phyloP scores from a whole-genome alignment of 2,797 vertebrate genomes.

The Potorous gilbertii region DNA sequence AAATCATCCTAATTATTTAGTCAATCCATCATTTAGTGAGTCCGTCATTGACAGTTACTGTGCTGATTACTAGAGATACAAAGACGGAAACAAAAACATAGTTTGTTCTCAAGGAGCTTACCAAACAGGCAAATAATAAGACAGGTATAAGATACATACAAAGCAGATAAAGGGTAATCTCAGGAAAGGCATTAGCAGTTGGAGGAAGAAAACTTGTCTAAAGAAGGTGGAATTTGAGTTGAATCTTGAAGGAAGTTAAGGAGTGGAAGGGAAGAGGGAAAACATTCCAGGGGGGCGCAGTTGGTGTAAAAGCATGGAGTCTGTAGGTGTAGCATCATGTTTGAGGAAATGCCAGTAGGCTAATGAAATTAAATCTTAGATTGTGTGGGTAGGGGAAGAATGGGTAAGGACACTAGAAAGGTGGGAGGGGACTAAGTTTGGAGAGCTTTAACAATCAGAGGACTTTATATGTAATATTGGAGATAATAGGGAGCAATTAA shows the following conservation, averaged over 20 bases:
- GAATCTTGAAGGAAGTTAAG: not conserved
- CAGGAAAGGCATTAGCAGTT: not conserved
- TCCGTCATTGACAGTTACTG: not conserved
- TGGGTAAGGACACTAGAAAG: not conserved
- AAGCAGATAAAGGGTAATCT: not conserved
- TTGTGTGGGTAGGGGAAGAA: not conserved
- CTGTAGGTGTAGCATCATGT: not conserved
- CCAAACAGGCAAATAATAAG: not conserved
- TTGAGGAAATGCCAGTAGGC: not conserved
- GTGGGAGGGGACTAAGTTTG: not conserved
- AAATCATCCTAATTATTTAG: not conserved
- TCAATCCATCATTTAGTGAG: not conserved
- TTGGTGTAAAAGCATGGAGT: not conserved
- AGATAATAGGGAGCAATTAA: not conserved
- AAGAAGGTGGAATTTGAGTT: not conserved
- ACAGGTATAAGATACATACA: not conserved
- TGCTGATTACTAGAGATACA: not conserved
- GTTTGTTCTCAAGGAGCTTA: not conserved
- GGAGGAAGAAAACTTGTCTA: not conserved
- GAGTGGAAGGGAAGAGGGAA: not conserved
- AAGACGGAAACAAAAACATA: not conserved
- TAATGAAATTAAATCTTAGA: not conserved
- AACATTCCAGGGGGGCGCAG: not conserved
- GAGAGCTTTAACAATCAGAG: not conserved
- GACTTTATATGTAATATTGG: not conserved